Conservation (phyloP, 2,888 invertebrate genomes). For the Leucophenga maculata region DNA sequence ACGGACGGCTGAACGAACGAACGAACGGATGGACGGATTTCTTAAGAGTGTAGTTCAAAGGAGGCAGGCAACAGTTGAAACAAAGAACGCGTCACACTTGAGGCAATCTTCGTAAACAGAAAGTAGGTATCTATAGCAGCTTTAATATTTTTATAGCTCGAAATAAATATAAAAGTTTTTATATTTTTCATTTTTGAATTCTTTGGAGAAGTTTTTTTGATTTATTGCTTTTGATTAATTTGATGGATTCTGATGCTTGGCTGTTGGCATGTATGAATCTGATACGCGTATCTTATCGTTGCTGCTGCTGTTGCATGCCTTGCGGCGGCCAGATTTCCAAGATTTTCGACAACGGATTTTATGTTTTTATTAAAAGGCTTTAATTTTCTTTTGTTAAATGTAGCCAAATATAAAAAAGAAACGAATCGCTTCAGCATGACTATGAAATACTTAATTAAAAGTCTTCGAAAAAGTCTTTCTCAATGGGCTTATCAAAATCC, state of each 20-base stretch:
- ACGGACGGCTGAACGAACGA: background rate
- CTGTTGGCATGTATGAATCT: background rate
- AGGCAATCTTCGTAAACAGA: constrained; percentile 54
- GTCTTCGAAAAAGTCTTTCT: constrained; percentile 15
- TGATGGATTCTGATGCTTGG: constrained; percentile 55
- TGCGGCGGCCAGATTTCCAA: constrained; percentile 18
- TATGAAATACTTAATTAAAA: constrained; percentile 57
- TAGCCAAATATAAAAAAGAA: too few species aligned
- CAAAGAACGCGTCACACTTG: constrained; percentile 43
- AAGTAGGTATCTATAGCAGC: constrained; percentile 38
- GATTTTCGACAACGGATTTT: constrained; percentile 10
- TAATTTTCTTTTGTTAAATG: too few species aligned
- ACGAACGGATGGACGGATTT: background rate
- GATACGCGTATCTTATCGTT: constrained; percentile 15
- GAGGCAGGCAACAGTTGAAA: constrained; percentile 3
- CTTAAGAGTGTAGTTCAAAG: constrained; percentile 24
- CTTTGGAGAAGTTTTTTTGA: constrained; percentile 62
- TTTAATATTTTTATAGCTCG: constrained; percentile 20
- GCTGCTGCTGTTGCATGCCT: background rate
- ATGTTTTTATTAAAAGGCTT: too few species aligned
- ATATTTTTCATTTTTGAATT: constrained; percentile 34
- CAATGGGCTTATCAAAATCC: background rate
- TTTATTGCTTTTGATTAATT: constrained; percentile 69
- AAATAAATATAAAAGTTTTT: background rate
- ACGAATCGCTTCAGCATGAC: background rate